Evolutionary conservation across 37 sponge, comb jelly and placozoan species (phyloP).

Genomic region (Ephydatia muelleri): DNA sequence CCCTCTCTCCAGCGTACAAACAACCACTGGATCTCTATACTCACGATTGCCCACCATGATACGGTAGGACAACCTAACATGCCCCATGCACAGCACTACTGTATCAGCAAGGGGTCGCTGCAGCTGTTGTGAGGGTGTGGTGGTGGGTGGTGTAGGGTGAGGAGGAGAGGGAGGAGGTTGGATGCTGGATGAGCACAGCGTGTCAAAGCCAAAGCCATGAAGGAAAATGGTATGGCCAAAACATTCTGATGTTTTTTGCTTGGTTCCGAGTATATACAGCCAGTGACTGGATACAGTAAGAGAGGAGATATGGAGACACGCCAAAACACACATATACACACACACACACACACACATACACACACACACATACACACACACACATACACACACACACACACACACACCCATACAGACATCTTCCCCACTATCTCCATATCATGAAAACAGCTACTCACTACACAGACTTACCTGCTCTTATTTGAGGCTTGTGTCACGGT

Average conservation of each 20-base stretch:
- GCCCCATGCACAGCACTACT: not conserved
- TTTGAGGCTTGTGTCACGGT: slow-evolving; percentile 15
- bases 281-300: slow-evolving; percentile 23
- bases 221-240: slow-evolving; percentile 27
- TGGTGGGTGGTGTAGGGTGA: not conserved
- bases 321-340: no score
- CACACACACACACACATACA: no score
- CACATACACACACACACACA: not conserved
- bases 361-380: not conserved
- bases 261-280: slow-evolving; percentile 48
- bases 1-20: slow-evolving; percentile 47
- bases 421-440: not conserved
- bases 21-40: slow-evolving; percentile 13
- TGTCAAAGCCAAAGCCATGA: slow-evolving; percentile 42
- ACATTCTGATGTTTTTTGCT: slow-evolving; percentile 36
- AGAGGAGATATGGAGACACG: no score
- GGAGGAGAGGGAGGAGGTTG: not conserved
- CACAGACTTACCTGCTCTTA: slow-evolving; percentile 27
- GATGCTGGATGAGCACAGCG: not conserved
- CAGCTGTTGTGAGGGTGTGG: not conserved
- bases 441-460: not conserved
- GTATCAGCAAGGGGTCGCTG: not conserved
- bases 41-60: slow-evolving; percentile 24
- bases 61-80: slow-evolving; percentile 14
- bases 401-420: not conserved